Evolutionary conservation across 2,888 invertebrate species (phyloP), one percentile per base, ranked within the genome.

Genomic region (Neoascia interrupta): DNA sequence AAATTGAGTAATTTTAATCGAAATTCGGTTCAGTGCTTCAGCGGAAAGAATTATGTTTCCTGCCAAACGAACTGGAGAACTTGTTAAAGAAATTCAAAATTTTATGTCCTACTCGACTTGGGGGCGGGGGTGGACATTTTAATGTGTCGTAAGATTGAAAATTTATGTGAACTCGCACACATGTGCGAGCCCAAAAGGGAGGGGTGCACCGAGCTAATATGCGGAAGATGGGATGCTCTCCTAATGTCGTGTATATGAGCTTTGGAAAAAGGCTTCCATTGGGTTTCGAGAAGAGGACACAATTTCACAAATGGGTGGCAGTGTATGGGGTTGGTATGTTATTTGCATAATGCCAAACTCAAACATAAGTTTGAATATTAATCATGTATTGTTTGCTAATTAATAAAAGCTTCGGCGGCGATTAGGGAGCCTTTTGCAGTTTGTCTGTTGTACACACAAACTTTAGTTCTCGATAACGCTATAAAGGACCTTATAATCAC

Each of bases 361-460:
- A 76, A 76, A 64, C 64, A 76, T 53, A 64, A 70, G 60, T 76
- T 76, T 76, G 64, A 70, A 70, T 76, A 76, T 70, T 70, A 76
- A 76, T 76, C 70, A 76, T 66, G 54, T 31, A 76, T 76, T 76
- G 76, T 76, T 76, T 76, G 60, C 76, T 76, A 76, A 76, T 76
- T 76, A 76, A 76, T 70, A 64, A 45, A 16, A 51, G 53, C 39
- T 45, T 69, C 63, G 28, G 5, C 6, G 37, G 49, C 54, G 64
- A 76, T 76, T 64, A 63, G 23, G 43, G 39, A 47, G 70, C 37
- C 26, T 47, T 70, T 54, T 36, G 26, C 26, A 45, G 21, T 28
- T n/a, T n/a, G n/a, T n/a, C n/a, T n/a, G n/a, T 23, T 37, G 5
- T 39, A 1, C 53, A 15, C n/a, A 23, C 53, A 15, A 53, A 54